Percentiles rank a stretch among this genome's conserved stretches.
These are phyloP conservation scores for Actinia equina DNA, from an alignment of 64 coral and sea anemone species.

Conservation along the genomic window DNA sequence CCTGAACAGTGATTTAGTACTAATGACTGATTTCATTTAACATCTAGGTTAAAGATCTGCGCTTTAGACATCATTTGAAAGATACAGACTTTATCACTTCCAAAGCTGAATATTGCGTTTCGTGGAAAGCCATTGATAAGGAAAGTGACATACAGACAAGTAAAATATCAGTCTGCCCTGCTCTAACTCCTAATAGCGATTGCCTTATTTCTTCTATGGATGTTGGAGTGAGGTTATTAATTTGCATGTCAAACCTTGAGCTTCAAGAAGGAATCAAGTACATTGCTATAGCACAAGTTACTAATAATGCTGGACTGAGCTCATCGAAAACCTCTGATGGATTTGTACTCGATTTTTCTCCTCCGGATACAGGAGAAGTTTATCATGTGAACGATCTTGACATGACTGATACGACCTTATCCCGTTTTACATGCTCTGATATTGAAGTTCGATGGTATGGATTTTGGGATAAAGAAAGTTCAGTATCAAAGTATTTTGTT, in stretches of 20 bases:
- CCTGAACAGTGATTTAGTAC: no score
- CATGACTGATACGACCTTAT: background rate
- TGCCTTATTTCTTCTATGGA: conserved; percentile 57
- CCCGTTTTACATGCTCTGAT: conserved; percentile 35
- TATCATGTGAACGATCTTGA: conserved; percentile 32
- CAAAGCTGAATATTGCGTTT: conserved; percentile 65
- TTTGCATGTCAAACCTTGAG: conserved; percentile 74
- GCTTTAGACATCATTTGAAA: background rate
- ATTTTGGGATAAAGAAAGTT: conserved; percentile 77
- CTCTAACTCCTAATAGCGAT: conserved; percentile 27
- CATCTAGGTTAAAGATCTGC: conserved; percentile 56
- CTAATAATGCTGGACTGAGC: conserved; percentile 52
- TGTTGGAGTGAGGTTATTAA: conserved; percentile 29
- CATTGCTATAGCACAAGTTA: conserved; percentile 43
- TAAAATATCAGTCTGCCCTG: conserved; percentile 73
- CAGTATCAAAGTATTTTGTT: conserved; percentile 53
- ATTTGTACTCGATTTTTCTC: conserved; percentile 63
- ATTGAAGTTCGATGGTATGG: conserved; percentile 63
- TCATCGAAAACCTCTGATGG: conserved; percentile 51
- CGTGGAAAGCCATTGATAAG: conserved; percentile 46
- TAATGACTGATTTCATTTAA: background rate
- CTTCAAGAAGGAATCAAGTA: conserved; percentile 80
- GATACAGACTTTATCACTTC: conserved; percentile 74
- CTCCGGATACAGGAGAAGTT: conserved; percentile 55
- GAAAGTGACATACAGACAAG: conserved; percentile 61